These are phyloP conservation scores for Leptinotarsa juncta DNA, from an alignment of 2,888 invertebrate genomes.

Conservation along the genomic window DNA sequence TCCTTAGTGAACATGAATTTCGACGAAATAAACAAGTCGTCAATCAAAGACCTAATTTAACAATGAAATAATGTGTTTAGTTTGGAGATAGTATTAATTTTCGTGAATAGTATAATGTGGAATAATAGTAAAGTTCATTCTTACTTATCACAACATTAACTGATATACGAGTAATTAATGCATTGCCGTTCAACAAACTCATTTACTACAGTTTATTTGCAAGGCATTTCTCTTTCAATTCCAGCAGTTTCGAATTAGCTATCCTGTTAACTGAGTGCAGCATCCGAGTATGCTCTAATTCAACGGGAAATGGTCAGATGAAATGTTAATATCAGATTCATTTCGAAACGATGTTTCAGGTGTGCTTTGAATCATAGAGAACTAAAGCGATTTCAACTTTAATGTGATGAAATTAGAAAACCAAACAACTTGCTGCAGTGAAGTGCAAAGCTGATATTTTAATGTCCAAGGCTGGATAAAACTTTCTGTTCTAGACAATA, in stretches of 20 bases:
- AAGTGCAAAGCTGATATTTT: background rate
- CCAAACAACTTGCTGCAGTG: background rate
- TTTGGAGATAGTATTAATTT: too few relatives aligned
- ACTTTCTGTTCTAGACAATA: background rate
- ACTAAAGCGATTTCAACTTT: background rate
- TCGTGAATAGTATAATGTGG: too few relatives aligned
- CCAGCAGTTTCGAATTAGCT: background rate
- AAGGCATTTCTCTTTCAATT: too few relatives aligned
- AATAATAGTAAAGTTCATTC: too few relatives aligned
- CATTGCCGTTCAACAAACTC: too few relatives aligned
- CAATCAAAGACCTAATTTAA: too few relatives aligned
- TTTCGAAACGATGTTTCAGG: background rate
- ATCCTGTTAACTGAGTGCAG: background rate
- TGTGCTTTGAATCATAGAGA: background rate
- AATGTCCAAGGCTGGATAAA: background rate
- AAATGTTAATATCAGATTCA: background rate
- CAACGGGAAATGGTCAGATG: slow-evolving; percentile 1
- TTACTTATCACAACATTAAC: too few relatives aligned
- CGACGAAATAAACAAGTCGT: too few relatives aligned
- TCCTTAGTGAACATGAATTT: too few relatives aligned
- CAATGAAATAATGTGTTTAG: too few relatives aligned
- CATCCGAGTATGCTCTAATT: background rate
- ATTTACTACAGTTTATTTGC: too few relatives aligned
- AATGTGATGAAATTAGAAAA: background rate
- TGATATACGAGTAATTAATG: too few relatives aligned